Base-by-base conservation (phyloP, 1,140 invertebrate genomes). In the Phthorimaea operculella region DNA sequence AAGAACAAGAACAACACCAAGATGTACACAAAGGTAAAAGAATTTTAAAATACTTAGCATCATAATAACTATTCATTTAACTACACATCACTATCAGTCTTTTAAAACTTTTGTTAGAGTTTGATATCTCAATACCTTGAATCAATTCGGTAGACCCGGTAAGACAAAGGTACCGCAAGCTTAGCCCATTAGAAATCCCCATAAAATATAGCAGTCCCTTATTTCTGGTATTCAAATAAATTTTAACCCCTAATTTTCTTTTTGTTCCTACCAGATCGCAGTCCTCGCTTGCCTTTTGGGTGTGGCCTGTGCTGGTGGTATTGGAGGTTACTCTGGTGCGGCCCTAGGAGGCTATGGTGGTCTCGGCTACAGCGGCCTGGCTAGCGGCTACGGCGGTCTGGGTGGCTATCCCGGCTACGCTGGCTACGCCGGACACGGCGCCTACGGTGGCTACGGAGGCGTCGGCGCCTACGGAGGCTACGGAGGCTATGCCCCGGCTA, bases 401-500 rank as follows among this genome's bases (percentile, higher is more conserved):
- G 45, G 5, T 3, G 56, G 54, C 4, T 59, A 59, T 50, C 52
- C 51, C 10, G 59, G 54, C 3, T 58, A 61, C 36, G 57, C 48
- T 44, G 61, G 57, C 10, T 58, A 63, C n/a, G 36, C 21, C 14
- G 33, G 47, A 16, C 44, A 51, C 17, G 52, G 34, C 10, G 44
- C 39, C 28, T 18, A 45, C 49, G 21, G 9, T n/a, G 59, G 59
- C 44, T 50, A 60, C 15, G 48, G 52, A 16, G 59, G 52, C 1
- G 44, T 58, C 28, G 49, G 50, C 8, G 42, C 49, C 11, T 57
- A 61, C 54, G 59, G 54, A 5, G 50, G 56, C 34, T 54, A 59
- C 15, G 57, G 52, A 10, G 63, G 57, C 8, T 54, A 56, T 21
- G 36, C 55, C 10, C 61, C 48, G 28, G 60, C 60, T 16, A 60